Evolutionary conservation across 1,140 invertebrate species (phyloP), one percentile per base, ranked within the genome.

Genomic region (Pissodes strobi): DNA sequence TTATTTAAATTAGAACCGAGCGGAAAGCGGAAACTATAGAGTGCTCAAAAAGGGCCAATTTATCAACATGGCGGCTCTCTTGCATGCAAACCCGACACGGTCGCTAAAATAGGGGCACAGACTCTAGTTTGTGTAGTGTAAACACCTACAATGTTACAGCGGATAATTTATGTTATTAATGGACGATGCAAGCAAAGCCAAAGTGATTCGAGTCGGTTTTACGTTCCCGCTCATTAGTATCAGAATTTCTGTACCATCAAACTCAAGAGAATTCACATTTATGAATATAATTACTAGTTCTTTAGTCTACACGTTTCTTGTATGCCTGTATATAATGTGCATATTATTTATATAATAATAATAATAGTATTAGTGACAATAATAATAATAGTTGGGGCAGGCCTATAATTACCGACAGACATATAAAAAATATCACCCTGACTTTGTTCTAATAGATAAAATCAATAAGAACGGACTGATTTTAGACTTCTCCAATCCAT

Each of bases 1-100:
- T 45, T 45, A 45, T 45, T 45, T 45, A 45, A 45, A 45, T 21
- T 19, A 9, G 15, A 45, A 18, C 17, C 15, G 18, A 18, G 18
- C 41, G 41, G 13, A 53, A 57, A 45, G 39, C 53, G 53, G 53
- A 57, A 57, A 57, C 53, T 57, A 53, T 53, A 45, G 53, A 57
- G 21, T 48, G 30, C 8, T 37, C 38, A 59, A 59, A 59, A 59
- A 59, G 43, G 56, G 43, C 30, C 43, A 59, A 59, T 59, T 59
- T 59, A 59, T 59, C 56, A 59, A 59, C 41, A 46, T 34, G 43
- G 27, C 23, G 19, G 45, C 39, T 45, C 39, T 57, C 23, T 43
- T 45, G 56, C 56, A 48, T 59, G 41, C 23, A 37, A 59, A 49
- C 39, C 17, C 23, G 56, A 48, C 45, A 49, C 43, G 56, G 55